phyloP scores from a whole-genome alignment of 1,140 invertebrate species.

The Medauroidea extradentata region DNA sequence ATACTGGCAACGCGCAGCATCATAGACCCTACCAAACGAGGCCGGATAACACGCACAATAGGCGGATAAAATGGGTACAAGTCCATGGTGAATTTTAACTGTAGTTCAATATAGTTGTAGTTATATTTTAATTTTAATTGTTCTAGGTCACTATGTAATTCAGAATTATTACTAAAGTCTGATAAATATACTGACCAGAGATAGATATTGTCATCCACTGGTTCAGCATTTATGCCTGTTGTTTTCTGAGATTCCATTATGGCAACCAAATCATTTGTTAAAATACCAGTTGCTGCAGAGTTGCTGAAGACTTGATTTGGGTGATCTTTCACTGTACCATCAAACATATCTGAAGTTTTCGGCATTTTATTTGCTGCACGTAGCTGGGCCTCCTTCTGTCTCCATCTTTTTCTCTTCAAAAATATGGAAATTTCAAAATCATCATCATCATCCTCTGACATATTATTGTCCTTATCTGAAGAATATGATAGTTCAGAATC shows the following conservation, averaged over 20 bases:
- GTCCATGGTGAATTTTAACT: conserved; percentile 41
- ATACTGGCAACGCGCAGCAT: conserved; percentile 39
- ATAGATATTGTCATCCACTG: conserved; percentile 41
- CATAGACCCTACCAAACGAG: conserved; percentile 34
- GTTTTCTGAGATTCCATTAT: conserved; percentile 34
- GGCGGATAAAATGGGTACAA: conserved; percentile 42
- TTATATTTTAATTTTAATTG: conserved; percentile 29
- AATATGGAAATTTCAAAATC: conserved; percentile 30
- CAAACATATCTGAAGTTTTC: conserved; percentile 23
- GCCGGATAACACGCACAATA: conserved; percentile 37
- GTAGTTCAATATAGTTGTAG: conserved; percentile 37
- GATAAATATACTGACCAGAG: conserved; percentile 36
- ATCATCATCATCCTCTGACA: conserved; percentile 17
- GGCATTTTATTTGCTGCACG: conserved; percentile 30
- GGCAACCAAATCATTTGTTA: conserved; percentile 39
- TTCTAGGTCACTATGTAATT: conserved; percentile 27
- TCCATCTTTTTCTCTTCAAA: conserved; percentile 37
- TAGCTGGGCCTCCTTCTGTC: conserved; percentile 32
- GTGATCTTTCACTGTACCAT: conserved; percentile 24
- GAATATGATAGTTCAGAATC: background rate
- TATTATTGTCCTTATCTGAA: no score
- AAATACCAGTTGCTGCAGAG: conserved; percentile 36
- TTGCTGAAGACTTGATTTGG: conserved; percentile 37
- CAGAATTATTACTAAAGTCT: conserved; percentile 31
- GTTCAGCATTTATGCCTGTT: conserved; percentile 35